These are phyloP conservation scores for Aplysia californica DNA, from an alignment of 1,140 invertebrate species.

Conservation along the genomic window DNA sequence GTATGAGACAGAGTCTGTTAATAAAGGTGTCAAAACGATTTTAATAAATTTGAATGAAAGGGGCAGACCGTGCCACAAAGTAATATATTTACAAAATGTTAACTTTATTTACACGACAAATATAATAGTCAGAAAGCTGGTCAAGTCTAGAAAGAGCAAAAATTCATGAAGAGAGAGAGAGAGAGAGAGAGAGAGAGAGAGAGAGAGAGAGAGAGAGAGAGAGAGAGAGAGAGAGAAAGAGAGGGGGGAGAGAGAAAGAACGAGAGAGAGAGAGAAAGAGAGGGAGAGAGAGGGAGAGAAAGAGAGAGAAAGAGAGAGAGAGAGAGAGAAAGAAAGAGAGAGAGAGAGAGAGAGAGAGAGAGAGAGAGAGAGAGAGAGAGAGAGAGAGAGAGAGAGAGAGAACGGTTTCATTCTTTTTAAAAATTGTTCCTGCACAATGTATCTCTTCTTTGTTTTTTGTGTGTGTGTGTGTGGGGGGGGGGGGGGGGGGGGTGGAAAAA, in stretches of 20 bases:
- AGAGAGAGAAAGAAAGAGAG: neutral
- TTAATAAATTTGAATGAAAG: no score
- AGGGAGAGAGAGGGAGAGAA: neutral
- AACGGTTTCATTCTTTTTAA: no score
- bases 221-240: neutral
- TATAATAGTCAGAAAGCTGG: neutral
- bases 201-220: conserved; percentile 6
- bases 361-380: neutral
- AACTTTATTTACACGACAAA: neutral
- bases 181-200: neutral
- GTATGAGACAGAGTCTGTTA: no score
- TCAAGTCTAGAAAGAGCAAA: neutral
- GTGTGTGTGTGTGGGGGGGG: no score
- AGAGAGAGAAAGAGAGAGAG: neutral
- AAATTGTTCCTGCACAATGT: no score
- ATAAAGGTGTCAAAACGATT: no score
- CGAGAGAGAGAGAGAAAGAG: neutral
- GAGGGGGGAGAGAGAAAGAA: neutral
- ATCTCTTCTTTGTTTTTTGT: no score
- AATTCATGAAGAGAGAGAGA: neutral
- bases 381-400: no score
- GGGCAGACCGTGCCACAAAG: neutral
- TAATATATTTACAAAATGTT: neutral
- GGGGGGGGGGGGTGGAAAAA: no score
- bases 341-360: conserved; percentile 9